Evolutionary conservation across 30 jellyfish, hydroid and myxozoan genomes (phyloP).

Genomic region (Chrysaora quinquecirrha): DNA sequence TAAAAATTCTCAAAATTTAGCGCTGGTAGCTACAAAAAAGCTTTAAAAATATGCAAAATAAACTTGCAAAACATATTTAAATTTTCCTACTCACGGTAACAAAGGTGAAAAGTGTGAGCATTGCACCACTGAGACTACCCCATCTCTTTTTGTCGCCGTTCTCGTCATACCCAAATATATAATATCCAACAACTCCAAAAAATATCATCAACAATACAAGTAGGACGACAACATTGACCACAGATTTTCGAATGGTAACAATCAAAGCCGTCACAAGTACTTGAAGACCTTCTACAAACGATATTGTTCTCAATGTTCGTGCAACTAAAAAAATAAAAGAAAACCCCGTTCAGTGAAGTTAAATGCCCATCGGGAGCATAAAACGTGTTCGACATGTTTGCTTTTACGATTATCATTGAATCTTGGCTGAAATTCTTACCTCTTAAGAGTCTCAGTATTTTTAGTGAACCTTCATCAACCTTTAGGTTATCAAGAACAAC

Average conservation of each 20-base stretch:
- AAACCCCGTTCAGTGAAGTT: not conserved
- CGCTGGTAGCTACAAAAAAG: no score
- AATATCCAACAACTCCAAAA: constrained; percentile 87
- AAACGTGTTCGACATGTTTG: no score
- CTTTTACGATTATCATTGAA: no score
- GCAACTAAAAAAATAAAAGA: constrained; percentile 28
- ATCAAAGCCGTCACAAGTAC: constrained; percentile 84
- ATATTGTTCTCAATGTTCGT: constrained; percentile 78
- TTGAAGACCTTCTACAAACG: constrained; percentile 89
- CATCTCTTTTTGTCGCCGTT: constrained; percentile 85
- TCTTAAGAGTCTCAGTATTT: constrained; percentile 69
- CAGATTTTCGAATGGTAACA: constrained; percentile 85
- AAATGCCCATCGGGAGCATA: no score
- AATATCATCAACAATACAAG: constrained; percentile 72
- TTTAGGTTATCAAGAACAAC: constrained; percentile 63
- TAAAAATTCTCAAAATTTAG: no score
- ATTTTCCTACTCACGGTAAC: constrained; percentile 77
- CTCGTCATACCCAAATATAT: constrained; percentile 81
- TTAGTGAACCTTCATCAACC: constrained; percentile 67
- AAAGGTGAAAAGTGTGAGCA: constrained; percentile 84
- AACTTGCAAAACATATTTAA: no score
- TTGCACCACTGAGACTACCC: constrained; percentile 86
- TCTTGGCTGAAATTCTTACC: constrained; percentile 57
- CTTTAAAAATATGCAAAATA: no score
- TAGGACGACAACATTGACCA: constrained; percentile 72